Conservation (phyloP, 23 tunicate genomes). For the Trididemnum clinides region DNA sequence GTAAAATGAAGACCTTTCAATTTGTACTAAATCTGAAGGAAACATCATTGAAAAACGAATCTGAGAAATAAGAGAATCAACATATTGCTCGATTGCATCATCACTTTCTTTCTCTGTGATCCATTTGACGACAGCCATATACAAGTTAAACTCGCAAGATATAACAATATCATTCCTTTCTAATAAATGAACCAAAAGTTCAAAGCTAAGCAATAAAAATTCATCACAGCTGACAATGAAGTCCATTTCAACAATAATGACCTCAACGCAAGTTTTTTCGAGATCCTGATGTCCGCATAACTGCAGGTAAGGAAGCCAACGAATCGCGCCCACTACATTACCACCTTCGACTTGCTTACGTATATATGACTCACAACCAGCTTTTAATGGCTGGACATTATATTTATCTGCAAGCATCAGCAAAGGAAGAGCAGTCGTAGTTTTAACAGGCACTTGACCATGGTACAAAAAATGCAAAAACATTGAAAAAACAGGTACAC, state of each 20-base stretch:
- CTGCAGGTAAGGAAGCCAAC: conserved; percentile 86
- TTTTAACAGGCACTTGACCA: conserved; percentile 59
- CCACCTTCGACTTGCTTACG: conserved; percentile 68
- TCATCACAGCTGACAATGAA: conserved; percentile 55
- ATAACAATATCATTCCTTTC: conserved; percentile 81
- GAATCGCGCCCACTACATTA: conserved; percentile 76
- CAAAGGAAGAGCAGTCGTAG: conserved; percentile 79
- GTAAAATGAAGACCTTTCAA: conserved; percentile 80
- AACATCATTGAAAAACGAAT: conserved; percentile 89
- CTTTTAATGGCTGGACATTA: conserved; percentile 79
- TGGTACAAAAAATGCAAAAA: conserved; percentile 80
- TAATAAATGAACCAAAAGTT: conserved; percentile 49
- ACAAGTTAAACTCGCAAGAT: conserved; percentile 52
- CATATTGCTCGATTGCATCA: conserved; percentile 1
- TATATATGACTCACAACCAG: conserved; percentile 63
- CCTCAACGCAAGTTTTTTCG: conserved; percentile 71
- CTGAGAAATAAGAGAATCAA: conserved; percentile 44
- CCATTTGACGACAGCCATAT: conserved; percentile 70
- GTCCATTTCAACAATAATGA: conserved; percentile 75
- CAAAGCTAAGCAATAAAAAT: conserved; percentile 55
- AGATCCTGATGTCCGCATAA: conserved; percentile 71
- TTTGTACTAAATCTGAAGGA: conserved; percentile 68
- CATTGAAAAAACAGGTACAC: conserved; percentile 76
- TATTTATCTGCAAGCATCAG: conserved; percentile 94
- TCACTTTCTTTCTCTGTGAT: conserved; percentile 7